Percentiles rank a stretch among this genome's conserved stretches.
These are phyloP conservation scores for Amphiura filiformis DNA, from an alignment of 35 echinoderm and acorn worm species.

Conservation along the genomic window DNA sequence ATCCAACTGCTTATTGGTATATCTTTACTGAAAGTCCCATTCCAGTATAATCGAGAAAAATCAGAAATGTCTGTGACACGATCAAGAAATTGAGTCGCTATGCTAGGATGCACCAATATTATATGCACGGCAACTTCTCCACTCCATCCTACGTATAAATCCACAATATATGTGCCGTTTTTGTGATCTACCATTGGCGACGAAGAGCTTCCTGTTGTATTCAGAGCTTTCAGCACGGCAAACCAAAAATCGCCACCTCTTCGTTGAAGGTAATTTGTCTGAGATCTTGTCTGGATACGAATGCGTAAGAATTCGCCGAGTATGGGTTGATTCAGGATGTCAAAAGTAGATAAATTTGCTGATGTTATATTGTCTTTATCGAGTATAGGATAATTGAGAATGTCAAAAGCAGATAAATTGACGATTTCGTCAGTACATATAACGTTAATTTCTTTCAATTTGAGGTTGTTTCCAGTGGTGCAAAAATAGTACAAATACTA, in stretches of 20 bases:
- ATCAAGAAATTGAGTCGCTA: neutral
- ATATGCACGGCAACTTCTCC: conserved; percentile 16
- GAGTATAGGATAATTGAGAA: too few species aligned
- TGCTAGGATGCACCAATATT: conserved; percentile 8
- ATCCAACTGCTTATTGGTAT: neutral
- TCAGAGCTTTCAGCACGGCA: neutral
- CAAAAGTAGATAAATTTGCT: too few species aligned
- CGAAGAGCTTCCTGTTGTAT: neutral
- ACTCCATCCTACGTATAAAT: conserved; percentile 14
- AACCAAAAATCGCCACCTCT: conserved; percentile 44
- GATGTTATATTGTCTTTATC: too few species aligned
- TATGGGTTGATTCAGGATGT: too few species aligned
- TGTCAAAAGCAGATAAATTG: too few species aligned
- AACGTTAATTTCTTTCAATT: too few species aligned
- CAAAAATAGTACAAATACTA: too few species aligned
- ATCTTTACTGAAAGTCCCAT: neutral
- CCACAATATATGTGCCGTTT: conserved; percentile 33
- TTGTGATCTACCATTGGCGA: conserved; percentile 23
- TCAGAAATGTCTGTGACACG: neutral
- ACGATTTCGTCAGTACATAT: too few species aligned
- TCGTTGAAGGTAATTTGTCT: neutral
- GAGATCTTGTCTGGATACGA: too few species aligned
- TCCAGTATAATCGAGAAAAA: neutral
- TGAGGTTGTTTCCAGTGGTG: too few species aligned
- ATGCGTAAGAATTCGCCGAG: too few species aligned